Evolutionary conservation across 2,888 invertebrate species (phyloP).

Genomic region (Pheosia tremula): DNA sequence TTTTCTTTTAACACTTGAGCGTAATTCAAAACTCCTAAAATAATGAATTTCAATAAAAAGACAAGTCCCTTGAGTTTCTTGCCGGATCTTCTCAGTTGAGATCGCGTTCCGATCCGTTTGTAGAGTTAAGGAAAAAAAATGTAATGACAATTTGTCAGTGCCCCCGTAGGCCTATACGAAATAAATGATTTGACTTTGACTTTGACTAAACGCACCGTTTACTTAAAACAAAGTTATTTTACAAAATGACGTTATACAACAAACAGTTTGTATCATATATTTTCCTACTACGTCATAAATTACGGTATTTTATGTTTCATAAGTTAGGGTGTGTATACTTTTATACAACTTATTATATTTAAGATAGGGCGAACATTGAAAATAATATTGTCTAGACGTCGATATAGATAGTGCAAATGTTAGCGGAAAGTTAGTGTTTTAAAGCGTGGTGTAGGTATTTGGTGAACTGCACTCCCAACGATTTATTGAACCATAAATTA

Average conservation of each 20-base stretch:
- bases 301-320: neutral
- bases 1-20: neutral
- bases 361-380: neutral
- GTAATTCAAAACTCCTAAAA: neutral
- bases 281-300: neutral
- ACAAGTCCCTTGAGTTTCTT: too few relatives aligned
- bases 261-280: neutral
- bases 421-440: neutral
- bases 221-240: neutral
- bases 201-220: neutral
- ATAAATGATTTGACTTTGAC: too few relatives aligned
- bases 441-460: neutral
- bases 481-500: neutral
- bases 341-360: too few relatives aligned
- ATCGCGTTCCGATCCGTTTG: too few relatives aligned
- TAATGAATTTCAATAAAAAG: too few relatives aligned
- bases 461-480: neutral
- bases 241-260: neutral
- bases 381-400: slow-evolving; percentile 2
- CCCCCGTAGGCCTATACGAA: too few relatives aligned
- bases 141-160: too few relatives aligned
- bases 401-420: neutral
- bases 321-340: neutral
- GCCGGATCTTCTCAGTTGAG: too few relatives aligned
- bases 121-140: too few relatives aligned